Percentiles rank a stretch among this genome's conserved stretches.
phyloP scores from a whole-genome alignment of 2,113 vertebrate species.

The Empidonax alnorum region DNA sequence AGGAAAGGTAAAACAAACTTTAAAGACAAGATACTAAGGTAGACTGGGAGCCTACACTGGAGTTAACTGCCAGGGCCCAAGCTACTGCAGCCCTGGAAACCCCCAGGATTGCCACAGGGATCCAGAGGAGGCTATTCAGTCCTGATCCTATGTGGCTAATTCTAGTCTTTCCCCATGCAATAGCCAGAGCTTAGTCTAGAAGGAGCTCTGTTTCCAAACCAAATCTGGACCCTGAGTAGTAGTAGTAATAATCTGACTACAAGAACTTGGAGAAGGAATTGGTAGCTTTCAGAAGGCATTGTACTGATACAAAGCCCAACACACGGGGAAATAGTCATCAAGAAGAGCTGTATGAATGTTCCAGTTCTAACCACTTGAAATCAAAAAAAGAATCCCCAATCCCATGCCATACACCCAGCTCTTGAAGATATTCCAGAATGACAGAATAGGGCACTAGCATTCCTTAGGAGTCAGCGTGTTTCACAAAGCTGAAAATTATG shows the following conservation, averaged over 20 bases:
- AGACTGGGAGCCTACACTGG: conserved; percentile 25
- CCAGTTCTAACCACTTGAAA: background rate
- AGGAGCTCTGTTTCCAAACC: background rate
- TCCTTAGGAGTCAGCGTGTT: background rate
- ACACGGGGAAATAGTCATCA: background rate
- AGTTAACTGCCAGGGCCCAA: background rate
- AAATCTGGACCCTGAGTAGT: background rate
- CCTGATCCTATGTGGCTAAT: background rate
- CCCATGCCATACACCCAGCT: background rate
- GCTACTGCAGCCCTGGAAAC: background rate
- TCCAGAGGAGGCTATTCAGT: background rate
- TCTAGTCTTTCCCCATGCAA: conserved; percentile 25
- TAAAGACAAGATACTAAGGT: conserved; percentile 37
- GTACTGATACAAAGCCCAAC: background rate
- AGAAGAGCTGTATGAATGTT: background rate
- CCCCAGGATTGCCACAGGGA: background rate
- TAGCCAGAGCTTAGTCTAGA: background rate
- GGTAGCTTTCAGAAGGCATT: background rate
- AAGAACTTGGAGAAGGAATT: background rate
- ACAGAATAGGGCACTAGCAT: background rate
- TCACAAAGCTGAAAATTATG: background rate
- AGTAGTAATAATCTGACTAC: background rate
- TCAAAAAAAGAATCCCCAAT: background rate
- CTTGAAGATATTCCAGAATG: background rate
- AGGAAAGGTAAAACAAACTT: conserved; percentile 58